Conservation (phyloP, 2,113 vertebrate species). For the Anas platyrhynchos region DNA sequence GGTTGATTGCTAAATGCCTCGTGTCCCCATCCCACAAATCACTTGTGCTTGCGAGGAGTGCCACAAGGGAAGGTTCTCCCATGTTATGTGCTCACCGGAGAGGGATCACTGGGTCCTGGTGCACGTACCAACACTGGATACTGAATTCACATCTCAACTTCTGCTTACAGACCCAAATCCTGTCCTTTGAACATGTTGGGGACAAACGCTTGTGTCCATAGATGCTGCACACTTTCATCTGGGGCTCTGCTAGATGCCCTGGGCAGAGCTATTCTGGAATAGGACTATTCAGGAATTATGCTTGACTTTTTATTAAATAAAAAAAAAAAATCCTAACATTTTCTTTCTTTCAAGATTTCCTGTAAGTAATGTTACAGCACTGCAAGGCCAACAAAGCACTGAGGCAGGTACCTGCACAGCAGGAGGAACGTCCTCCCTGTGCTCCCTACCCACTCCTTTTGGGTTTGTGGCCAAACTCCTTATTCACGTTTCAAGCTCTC, state of each 20-base stretch:
- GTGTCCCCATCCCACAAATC: background rate
- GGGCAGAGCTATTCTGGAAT: background rate
- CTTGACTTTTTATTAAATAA: too few species aligned
- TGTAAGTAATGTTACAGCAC: too few species aligned
- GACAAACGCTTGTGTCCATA: background rate
- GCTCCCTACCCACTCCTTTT: too few species aligned
- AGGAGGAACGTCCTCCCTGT: too few species aligned
- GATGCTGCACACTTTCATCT: background rate
- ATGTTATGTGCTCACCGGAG: background rate
- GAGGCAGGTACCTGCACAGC: too few species aligned
- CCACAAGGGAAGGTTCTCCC: background rate
- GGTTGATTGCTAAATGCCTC: background rate
- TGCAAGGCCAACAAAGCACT: too few species aligned
- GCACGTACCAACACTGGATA: background rate
- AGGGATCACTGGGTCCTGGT: background rate
- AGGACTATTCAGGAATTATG: too few species aligned
- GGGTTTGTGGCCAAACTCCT: too few species aligned
- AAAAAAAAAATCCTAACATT: too few species aligned
- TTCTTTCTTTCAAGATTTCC: too few species aligned
- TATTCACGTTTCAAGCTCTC: background rate
- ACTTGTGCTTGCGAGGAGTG: background rate
- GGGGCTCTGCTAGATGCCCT: background rate
- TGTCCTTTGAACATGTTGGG: background rate
- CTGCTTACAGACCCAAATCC: background rate
- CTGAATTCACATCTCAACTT: background rate